These are phyloP conservation scores for Ostrea edulis DNA, from an alignment of 1,140 invertebrate genomes.

Conservation along the genomic window DNA sequence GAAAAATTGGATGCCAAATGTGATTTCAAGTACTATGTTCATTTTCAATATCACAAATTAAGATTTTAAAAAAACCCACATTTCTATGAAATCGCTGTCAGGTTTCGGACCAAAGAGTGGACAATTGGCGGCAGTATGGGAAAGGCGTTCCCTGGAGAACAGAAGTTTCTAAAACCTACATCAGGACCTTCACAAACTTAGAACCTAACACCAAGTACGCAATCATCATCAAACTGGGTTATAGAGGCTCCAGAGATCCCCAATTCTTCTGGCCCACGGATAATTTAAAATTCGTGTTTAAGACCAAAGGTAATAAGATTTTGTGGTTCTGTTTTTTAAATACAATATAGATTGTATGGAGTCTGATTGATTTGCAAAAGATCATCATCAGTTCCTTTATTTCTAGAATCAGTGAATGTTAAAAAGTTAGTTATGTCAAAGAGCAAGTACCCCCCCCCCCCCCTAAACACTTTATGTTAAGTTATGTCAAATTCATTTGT, in stretches of 20 bases:
- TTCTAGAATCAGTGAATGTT: no score
- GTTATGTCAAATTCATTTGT: neutral
- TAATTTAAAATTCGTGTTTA: constrained; percentile 45
- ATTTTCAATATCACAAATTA: no score
- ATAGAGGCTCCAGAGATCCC: constrained; percentile 81
- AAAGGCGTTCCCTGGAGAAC: neutral
- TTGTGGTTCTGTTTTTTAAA: no score
- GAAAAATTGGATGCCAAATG: no score
- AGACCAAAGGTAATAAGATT: neutral
- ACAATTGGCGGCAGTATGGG: neutral
- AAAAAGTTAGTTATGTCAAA: neutral
- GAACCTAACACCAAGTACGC: constrained; percentile 87
- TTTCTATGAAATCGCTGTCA: neutral
- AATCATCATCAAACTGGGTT: constrained; percentile 82
- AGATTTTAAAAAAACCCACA: no score
- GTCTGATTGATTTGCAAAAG: no score
- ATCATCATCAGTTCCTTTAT: no score
- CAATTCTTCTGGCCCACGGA: constrained; percentile 56
- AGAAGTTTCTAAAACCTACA: constrained; percentile 53
- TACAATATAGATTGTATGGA: no score
- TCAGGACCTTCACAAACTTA: constrained; percentile 79
- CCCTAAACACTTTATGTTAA: no score
- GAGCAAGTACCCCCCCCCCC: no score
- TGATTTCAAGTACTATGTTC: no score
- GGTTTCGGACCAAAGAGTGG: neutral